Evolutionary conservation across 2,797 vertebrate genomes (phyloP), one percentile per base, ranked within the genome.

Genomic region (Rhinella marina): DNA sequence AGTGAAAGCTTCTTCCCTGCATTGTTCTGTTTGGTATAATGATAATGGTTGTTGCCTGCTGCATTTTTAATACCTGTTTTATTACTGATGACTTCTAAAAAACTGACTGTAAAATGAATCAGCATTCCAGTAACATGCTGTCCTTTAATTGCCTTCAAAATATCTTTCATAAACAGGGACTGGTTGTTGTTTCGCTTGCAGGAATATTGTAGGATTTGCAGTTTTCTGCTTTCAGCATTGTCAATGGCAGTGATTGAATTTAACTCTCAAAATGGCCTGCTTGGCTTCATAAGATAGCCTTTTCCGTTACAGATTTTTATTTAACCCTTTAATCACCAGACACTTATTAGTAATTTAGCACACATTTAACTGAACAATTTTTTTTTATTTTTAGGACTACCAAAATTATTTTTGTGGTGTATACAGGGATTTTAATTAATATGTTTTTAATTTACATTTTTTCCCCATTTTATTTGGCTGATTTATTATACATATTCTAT

Each of bases 41-140:
- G 84, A 78, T 86, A 86, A 86, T 86, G 73, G 75, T 29, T 86
- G 57, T 14, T 68, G 75, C 13, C 75, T 86, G 84, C 84, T 86
- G 61, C 84, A 86, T 86, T 78, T 86, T 86, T 86, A 86, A 86
- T 86, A 76, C 83, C 72, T 77, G 82, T 72, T 77, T 85, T 84
- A 84, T 84, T 85, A 86, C 61, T 86, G 54, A 79, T 78, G 84
- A 86, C 61, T 62, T 68, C 75, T 79, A 68, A 66, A 85, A 86
- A 86, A 29, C 75, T 86, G 59, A 29, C 84, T 79, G 75, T 78
- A 86, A 86, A 86, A 79, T 86, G 84, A 86, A 78, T 86, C 84
- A 86, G 84, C 84, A 79, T 86, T 86, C 75, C 84, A 86, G 84
- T 54, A 86, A 86, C 73, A 29, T 75, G 10, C 84, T 0, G 32